Conservation (phyloP, 2,888 invertebrate species). For the Dicyrtomina minuta region DNA sequence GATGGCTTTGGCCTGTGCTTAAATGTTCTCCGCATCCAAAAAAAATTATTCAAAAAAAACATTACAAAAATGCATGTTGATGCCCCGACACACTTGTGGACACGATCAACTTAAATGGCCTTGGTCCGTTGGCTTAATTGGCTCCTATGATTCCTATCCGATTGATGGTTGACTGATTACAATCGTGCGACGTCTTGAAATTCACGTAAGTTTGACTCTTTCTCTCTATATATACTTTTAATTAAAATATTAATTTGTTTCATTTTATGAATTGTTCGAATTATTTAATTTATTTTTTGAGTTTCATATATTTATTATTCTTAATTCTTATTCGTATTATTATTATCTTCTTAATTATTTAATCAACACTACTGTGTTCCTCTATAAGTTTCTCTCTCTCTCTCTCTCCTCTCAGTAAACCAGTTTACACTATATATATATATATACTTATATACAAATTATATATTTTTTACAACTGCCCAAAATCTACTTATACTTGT, state of each 20-base stretch:
- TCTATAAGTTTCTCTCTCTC: constrained; percentile 7
- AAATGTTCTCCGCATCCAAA: constrained; percentile 51
- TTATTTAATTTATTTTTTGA: neutral
- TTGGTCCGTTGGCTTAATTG: neutral
- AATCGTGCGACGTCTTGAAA: constrained; percentile 26
- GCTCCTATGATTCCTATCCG: constrained; percentile 10
- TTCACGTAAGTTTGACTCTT: constrained; percentile 38
- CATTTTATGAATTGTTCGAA: constrained; percentile 17
- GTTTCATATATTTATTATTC: neutral
- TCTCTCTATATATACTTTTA: constrained; percentile 1
- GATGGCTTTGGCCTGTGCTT: constrained; percentile 54
- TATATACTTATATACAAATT: too few species aligned
- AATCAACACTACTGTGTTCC: neutral
- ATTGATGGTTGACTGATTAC: constrained; percentile 32
- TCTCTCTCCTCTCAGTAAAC: constrained; percentile 15
- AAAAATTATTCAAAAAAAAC: constrained; percentile 34
- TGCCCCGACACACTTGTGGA: constrained; percentile 44
- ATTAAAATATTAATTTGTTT: constrained; percentile 19
- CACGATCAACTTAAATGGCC: constrained; percentile 26
- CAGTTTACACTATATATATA: neutral
- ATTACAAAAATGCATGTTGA: constrained; percentile 47
- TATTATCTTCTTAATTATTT: constrained; percentile 9
- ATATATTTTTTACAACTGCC: too few species aligned
- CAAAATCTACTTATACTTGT: too few species aligned
- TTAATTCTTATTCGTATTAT: constrained; percentile 12